phyloP scores from a whole-genome alignment of 1,140 invertebrate species.

The Oryzaephilus surinamensis region DNA sequence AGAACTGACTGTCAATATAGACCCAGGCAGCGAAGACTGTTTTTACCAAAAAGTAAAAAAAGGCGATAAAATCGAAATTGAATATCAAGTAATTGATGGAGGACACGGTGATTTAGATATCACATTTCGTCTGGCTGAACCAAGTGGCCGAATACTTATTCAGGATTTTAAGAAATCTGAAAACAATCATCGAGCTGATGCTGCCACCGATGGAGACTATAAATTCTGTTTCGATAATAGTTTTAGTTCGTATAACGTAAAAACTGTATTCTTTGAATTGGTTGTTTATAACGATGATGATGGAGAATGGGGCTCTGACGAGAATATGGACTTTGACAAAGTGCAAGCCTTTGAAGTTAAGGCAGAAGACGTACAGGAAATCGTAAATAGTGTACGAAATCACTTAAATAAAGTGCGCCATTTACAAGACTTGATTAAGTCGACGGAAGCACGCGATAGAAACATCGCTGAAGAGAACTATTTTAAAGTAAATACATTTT shows the following conservation, averaged over 20 bases:
- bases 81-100: slow-evolving; percentile 72
- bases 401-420: slow-evolving; percentile 53
- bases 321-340: slow-evolving; percentile 39
- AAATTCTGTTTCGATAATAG: slow-evolving; percentile 76
- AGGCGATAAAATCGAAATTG: slow-evolving; percentile 55
- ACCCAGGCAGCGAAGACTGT: slow-evolving; percentile 55
- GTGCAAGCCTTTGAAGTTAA: slow-evolving; percentile 48
- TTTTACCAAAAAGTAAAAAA: slow-evolving; percentile 52
- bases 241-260: slow-evolving; percentile 65
- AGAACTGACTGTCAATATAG: slow-evolving; percentile 61
- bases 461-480: slow-evolving; percentile 69
- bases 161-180: slow-evolving; percentile 61
- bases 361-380: slow-evolving; percentile 52
- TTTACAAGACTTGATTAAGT: slow-evolving; percentile 60
- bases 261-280: slow-evolving; percentile 74
- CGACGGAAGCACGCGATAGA: slow-evolving; percentile 64
- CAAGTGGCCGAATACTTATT: slow-evolving; percentile 50
- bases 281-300: slow-evolving; percentile 51
- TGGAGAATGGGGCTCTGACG: slow-evolving; percentile 42
- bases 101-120: slow-evolving; percentile 67
- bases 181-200: slow-evolving; percentile 50
- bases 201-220: slow-evolving; percentile 54
- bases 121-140: slow-evolving; percentile 56
- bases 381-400: slow-evolving; percentile 46
- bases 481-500: slow-evolving; percentile 62